phyloP scores from a whole-genome alignment of 1,140 invertebrate genomes.

The Callitettix versicolor region DNA sequence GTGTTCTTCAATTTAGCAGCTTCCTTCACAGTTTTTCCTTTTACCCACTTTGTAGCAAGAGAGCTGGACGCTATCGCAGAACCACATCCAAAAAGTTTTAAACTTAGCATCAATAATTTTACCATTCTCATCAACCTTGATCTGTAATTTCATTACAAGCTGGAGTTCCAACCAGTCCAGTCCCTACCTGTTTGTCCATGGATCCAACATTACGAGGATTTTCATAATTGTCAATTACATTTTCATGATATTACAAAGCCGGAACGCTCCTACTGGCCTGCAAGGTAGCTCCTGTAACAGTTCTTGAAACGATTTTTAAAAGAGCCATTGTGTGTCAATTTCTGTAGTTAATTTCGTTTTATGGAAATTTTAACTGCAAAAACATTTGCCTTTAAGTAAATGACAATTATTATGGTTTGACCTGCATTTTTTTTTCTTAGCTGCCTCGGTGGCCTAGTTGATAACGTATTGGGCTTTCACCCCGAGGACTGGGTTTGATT shows the following conservation, averaged over 20 bases:
- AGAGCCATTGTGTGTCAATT: conserved; percentile 34
- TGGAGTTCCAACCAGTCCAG: conserved; percentile 95
- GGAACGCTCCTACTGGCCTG: conserved; percentile 30
- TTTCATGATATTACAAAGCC: conserved; percentile 35
- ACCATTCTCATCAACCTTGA: conserved; percentile 84
- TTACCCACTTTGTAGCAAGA: conserved; percentile 99
- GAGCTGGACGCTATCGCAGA: conserved; percentile 98
- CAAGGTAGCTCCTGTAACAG: conserved; percentile 27
- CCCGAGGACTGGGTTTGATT: no score
- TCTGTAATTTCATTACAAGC: conserved; percentile 99
- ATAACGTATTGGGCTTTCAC: no score
- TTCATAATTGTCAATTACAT: conserved; percentile 93
- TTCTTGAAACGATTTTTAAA: conserved; percentile 29
- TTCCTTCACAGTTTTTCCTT: conserved; percentile 91
- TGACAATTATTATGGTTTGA: no score
- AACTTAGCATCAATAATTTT: conserved; percentile 99
- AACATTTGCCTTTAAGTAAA: no score
- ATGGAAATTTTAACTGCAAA: no score
- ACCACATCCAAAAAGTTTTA: conserved; percentile 98
- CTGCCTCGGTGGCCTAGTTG: no score
- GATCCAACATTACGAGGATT: conserved; percentile 98
- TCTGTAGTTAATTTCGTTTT: no score
- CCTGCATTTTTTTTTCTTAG: no score
- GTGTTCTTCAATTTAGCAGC: conserved; percentile 90
- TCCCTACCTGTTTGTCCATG: conserved; percentile 95